These are phyloP conservation scores for Harpegnathos saltator DNA, from an alignment of 1,140 invertebrate genomes.

Conservation along the genomic window DNA sequence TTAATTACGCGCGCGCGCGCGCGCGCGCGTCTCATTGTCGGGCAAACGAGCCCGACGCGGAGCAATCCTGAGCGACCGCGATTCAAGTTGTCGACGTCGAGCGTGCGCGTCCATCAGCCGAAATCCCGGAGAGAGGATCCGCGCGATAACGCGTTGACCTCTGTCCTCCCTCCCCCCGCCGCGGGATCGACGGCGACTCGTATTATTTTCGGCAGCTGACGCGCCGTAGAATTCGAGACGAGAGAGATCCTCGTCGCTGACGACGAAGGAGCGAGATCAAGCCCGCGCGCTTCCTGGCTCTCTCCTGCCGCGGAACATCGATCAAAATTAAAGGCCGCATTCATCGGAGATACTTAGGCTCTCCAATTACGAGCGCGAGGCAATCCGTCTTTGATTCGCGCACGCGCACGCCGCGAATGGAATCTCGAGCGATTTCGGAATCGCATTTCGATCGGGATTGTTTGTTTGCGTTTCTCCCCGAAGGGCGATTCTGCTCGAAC, in stretches of 20 bases:
- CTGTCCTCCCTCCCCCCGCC: no score
- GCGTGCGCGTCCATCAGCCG: no score
- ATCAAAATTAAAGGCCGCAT: slow-evolving; percentile 70
- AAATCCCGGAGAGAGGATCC: neutral
- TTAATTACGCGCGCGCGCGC: slow-evolving; percentile 15
- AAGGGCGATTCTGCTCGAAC: no score
- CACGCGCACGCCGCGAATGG: neutral
- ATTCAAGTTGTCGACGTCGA: neutral
- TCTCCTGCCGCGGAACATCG: slow-evolving; percentile 58
- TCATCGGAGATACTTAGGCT: slow-evolving; percentile 48
- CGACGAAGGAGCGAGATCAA: no score
- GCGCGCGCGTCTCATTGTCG: neutral
- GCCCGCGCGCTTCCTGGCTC: slow-evolving; percentile 28
- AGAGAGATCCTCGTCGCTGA: no score
- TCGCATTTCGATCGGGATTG: neutral
- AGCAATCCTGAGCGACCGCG: neutral
- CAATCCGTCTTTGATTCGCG: slow-evolving; percentile 50
- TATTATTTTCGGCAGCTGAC: slow-evolving; percentile 50
- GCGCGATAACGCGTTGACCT: no score
- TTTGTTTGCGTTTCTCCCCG: slow-evolving; percentile 3
- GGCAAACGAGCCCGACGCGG: neutral
- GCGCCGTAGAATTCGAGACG: slow-evolving; percentile 44
- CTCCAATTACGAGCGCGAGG: slow-evolving; percentile 46
- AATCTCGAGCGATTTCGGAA: slow-evolving; percentile 14
- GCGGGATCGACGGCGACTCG: slow-evolving; percentile 52